Percentiles rank a stretch among this genome's conserved stretches.
Evolutionary conservation across 2,888 invertebrate species (phyloP).

Genomic region (Sminthurinus aureus): DNA sequence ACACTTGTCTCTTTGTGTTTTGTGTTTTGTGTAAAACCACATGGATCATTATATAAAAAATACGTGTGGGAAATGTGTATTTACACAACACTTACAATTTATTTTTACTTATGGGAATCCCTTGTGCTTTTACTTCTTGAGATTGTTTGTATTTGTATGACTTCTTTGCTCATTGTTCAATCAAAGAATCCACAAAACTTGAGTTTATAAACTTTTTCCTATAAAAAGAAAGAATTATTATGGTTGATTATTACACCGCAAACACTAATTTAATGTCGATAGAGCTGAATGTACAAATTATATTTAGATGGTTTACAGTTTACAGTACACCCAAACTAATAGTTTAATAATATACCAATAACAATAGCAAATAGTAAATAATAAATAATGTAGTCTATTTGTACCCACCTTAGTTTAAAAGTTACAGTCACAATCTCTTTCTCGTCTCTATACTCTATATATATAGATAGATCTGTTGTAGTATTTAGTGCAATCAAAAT

Average conservation of each 20-base stretch:
- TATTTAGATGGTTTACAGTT: no score
- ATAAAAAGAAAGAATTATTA: no score
- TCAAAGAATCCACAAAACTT: not conserved
- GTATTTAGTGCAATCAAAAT: not conserved
- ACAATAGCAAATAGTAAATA: no score
- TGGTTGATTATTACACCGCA: no score
- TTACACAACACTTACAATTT: not conserved
- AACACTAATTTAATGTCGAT: no score
- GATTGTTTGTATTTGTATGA: not conserved
- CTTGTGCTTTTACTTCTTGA: not conserved
- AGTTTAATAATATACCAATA: no score
- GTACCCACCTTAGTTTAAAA: not conserved
- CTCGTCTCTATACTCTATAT: not conserved
- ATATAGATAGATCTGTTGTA: not conserved
- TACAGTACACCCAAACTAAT: no score
- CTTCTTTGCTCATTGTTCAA: not conserved
- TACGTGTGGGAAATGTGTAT: not conserved
- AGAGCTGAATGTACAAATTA: no score
- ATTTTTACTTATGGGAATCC: not conserved
- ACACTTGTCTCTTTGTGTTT: not conserved
- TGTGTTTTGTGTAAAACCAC: no score
- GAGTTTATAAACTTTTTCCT: no score
- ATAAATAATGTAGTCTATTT: no score
- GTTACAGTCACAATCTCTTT: not conserved
- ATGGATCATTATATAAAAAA: no score